phyloP scores from a whole-genome alignment of 1,140 invertebrate species.

The Ladona fulva region DNA sequence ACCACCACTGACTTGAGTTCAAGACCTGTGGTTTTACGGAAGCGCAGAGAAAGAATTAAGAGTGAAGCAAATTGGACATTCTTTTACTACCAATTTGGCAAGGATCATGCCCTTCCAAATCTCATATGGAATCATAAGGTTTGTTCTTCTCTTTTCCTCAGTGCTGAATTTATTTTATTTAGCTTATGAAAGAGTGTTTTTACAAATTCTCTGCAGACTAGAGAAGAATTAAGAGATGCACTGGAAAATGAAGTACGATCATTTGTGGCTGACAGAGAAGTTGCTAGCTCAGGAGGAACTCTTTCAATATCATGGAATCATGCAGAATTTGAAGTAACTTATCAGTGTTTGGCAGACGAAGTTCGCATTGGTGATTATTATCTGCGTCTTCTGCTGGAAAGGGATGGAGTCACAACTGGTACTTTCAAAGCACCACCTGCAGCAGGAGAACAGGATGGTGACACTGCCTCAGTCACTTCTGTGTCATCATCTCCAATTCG shows the following conservation, averaged over 20 bases:
- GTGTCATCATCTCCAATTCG: constrained; percentile 64
- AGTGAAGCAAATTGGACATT: constrained; percentile 84
- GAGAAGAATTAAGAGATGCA: constrained; percentile 87
- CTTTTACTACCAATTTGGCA: constrained; percentile 93
- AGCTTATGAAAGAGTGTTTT: not conserved
- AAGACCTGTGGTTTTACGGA: constrained; percentile 79
- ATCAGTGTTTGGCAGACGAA: constrained; percentile 89
- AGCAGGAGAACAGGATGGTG: not conserved
- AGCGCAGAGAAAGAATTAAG: constrained; percentile 84
- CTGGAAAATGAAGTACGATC: constrained; percentile 89
- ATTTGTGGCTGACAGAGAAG: constrained; percentile 83
- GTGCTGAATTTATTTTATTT: not conserved
- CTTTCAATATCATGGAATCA: constrained; percentile 93
- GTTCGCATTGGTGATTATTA: constrained; percentile 99
- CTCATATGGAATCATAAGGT: constrained; percentile 98
- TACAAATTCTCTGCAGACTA: constrained; percentile 51
- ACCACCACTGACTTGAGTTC: constrained; percentile 20
- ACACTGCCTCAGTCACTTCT: constrained; percentile 48
- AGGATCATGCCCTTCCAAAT: constrained; percentile 92
- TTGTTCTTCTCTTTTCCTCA: constrained; percentile 19
- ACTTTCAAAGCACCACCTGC: not conserved
- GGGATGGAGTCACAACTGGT: constrained; percentile 41
- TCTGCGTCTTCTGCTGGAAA: constrained; percentile 85
- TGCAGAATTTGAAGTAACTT: constrained; percentile 90
- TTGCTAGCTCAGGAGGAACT: constrained; percentile 54